Conservation (phyloP, 2,888 invertebrate species). For the Plemyria rubiginata region DNA sequence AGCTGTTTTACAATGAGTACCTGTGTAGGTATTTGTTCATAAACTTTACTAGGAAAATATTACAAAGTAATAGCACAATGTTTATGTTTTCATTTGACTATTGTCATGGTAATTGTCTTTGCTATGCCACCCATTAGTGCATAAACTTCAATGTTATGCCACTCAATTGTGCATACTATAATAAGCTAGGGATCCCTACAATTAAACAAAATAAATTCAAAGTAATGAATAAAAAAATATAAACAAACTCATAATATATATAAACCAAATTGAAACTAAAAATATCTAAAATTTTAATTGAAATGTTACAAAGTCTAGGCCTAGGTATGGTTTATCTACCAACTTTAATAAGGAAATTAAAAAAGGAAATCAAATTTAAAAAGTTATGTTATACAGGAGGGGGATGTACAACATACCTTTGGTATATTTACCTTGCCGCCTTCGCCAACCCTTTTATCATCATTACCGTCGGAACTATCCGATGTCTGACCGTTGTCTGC, state of each 20-base stretch:
- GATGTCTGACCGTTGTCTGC: slow-evolving; percentile 74
- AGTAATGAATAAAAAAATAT: slow-evolving; percentile 21
- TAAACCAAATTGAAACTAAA: slow-evolving; percentile 31
- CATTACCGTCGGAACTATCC: slow-evolving; percentile 76
- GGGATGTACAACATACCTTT: slow-evolving; percentile 45
- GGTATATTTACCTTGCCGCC: slow-evolving; percentile 69
- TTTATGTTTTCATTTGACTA: slow-evolving; percentile 2
- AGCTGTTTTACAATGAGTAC: slow-evolving; percentile 24
- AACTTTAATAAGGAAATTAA: slow-evolving; percentile 21
- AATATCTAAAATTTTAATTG: slow-evolving; percentile 10
- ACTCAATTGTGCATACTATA: slow-evolving; percentile 15
- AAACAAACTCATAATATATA: slow-evolving; percentile 38
- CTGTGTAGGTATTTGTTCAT: neutral
- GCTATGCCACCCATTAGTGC: slow-evolving; percentile 13
- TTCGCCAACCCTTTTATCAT: slow-evolving; percentile 69
- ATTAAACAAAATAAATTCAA: slow-evolving; percentile 25
- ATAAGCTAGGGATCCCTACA: slow-evolving; percentile 30
- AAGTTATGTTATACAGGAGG: slow-evolving; percentile 41
- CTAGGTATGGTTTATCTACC: slow-evolving; percentile 8
- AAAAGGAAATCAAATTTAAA: slow-evolving; percentile 26
- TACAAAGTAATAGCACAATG: slow-evolving; percentile 4
- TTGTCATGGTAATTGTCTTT: neutral
- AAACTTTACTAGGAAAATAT: neutral
- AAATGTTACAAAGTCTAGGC: slow-evolving; percentile 13
- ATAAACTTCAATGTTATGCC: slow-evolving; percentile 8